Conservation (phyloP, 2,888 invertebrate species). For the Empis stercorea region DNA sequence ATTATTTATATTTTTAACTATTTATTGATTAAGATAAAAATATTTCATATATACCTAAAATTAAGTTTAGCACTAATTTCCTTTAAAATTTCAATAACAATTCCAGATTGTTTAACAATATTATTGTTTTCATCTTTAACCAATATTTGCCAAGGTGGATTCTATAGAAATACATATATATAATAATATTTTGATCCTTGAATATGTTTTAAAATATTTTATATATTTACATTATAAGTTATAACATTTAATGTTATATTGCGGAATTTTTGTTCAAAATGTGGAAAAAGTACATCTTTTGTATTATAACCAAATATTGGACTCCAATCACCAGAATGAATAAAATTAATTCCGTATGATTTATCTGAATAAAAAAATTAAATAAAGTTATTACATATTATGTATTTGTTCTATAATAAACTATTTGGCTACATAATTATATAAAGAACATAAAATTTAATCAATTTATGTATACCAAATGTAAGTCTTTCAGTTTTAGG, state of each 20-base stretch:
- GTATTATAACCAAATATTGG: slow-evolving; percentile 54
- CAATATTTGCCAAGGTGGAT: slow-evolving; percentile 78
- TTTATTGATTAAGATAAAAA: background rate
- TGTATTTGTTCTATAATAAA: too few relatives aligned
- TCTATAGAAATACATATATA: slow-evolving; percentile 40
- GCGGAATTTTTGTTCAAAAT: slow-evolving; percentile 64
- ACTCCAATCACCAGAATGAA: slow-evolving; percentile 59
- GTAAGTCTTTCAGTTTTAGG: too few relatives aligned
- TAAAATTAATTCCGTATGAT: slow-evolving; percentile 21
- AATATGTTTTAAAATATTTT: slow-evolving; percentile 4
- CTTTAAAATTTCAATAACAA: slow-evolving; percentile 67
- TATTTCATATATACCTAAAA: slow-evolving; percentile 49
- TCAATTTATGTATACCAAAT: too few relatives aligned
- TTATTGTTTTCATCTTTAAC: slow-evolving; percentile 42
- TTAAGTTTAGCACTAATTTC: slow-evolving; percentile 65
- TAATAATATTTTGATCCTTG: background rate
- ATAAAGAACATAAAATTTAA: too few relatives aligned
- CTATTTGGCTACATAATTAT: too few relatives aligned
- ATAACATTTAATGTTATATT: slow-evolving; percentile 58
- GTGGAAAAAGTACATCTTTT: slow-evolving; percentile 63
- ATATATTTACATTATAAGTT: slow-evolving; percentile 55
- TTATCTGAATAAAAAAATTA: slow-evolving; percentile 8
- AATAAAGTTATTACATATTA: too few relatives aligned
- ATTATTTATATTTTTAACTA: background rate
- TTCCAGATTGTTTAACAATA: slow-evolving; percentile 35